Evolutionary conservation across 2,113 vertebrate species (phyloP), one percentile per base, ranked within the genome.

Genomic region (Hemichromis elongatus): DNA sequence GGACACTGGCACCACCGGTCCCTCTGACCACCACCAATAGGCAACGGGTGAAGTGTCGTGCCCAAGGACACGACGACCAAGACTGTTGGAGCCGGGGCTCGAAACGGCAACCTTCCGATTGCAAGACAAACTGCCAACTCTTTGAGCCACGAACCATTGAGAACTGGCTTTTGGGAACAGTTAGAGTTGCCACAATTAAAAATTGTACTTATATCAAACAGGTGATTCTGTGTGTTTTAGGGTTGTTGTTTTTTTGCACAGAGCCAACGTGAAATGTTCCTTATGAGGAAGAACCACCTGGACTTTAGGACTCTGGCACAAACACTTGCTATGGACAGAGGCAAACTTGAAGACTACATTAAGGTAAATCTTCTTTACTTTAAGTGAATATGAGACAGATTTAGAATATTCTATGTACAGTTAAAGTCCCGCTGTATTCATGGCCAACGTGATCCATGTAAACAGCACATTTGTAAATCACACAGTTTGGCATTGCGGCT

Each of bases 261-360:
- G 96, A 94, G 70, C 59, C 89, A 85, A 21, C 92, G 47, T 2
- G 88, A 95, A 21, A 93, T 94, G 86, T 90, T 91, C 56, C 84
- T 95, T 4, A 96, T 96, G 95, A 93, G 90, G 84, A 96, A 93
- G 84, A 94, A 94, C 81, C 91, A 94, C 8, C 18, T 79, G 28
- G 96, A 96, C 45, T 96, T 96, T 45, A 94, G 87, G 86, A 33
- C 77, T 59, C 84, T 96, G 68, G 93, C 92, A 11, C 93, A 93
- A 50, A 37, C 59, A 4, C 95, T 96, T 1, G 92, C 90, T 2
- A 68, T 90, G 84, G 87, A 96, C 79, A 85, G 92, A 78, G 66
- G 80, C 26, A 82, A 77, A 50, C 91, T 88, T 3, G 18, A 94
- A 19, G 35, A 87, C 47, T 96, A 96, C 30, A 84, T 95, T 1